Conservation (phyloP, 2,113 vertebrate genomes). For the Tauraco erythrolophus region DNA sequence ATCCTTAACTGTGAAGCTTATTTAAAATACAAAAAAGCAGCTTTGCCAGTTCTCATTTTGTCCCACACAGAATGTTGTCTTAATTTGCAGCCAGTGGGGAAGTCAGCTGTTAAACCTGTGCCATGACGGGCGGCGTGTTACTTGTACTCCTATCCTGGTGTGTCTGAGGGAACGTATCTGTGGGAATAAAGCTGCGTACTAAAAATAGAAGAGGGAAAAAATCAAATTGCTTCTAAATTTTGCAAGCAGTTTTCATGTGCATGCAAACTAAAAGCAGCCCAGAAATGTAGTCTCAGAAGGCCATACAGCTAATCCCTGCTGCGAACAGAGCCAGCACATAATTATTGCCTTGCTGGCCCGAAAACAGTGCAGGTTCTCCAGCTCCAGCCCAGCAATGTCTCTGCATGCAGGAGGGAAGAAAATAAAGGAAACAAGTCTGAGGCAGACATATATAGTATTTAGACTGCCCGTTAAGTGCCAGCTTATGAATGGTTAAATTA, state of each 20-base stretch:
- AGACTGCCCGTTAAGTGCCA: not conserved
- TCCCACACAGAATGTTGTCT: slow-evolving; percentile 2
- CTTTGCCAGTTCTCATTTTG: slow-evolving; percentile 32
- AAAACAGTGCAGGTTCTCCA: not conserved
- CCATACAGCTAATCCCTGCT: rapidly evolving
- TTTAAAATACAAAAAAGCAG: slow-evolving; percentile 30
- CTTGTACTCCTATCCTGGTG: not conserved
- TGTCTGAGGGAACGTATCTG: not conserved
- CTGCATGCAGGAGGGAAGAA: rapidly evolving
- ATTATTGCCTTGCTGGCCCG: not conserved
- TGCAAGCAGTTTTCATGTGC: not conserved
- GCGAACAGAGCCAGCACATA: not conserved
- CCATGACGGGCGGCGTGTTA: rapidly evolving
- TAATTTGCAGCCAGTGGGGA: not conserved
- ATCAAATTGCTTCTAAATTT: not conserved
- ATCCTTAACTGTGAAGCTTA: not conserved
- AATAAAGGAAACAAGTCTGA: rapidly evolving
- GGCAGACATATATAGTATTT: not conserved
- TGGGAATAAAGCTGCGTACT: not conserved
- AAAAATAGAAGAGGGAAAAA: not conserved
- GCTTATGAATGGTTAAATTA: not conserved
- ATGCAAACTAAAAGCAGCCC: not conserved
- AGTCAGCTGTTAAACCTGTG: not conserved
- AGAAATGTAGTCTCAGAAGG: not conserved
- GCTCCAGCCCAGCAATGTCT: not conserved